Base-by-base conservation (phyloP, 1,140 invertebrate genomes). In the Leptopilina clavipes region DNA sequence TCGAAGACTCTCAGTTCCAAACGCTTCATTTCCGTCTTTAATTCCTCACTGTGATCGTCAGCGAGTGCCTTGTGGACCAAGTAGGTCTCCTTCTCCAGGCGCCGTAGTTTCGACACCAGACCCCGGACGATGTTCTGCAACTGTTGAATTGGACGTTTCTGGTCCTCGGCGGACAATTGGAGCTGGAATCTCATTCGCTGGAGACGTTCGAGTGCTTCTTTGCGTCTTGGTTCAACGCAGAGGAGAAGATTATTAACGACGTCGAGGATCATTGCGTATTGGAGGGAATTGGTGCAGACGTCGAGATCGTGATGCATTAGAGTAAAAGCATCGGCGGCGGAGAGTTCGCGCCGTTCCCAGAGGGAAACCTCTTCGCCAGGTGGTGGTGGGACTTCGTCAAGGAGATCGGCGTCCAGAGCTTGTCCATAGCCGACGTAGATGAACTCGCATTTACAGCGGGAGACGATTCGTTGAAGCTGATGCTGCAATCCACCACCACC, bases 251-350 rank as follows among this genome's bases (percentile, higher is more conserved):
- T 99, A 90, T 99, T 99, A 0, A 99, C 95, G 78, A 99, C 96
- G 87, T 99, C 98, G 81, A 99, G 90, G 19, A 99, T 94, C 96
- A 99, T 98, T 1, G 95, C 95, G 90, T 98, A 99, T 90, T 97
- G 96, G 78, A 98, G 92, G 0, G 97, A 98, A 90, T 99, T 99
- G 6, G 98, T 99, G 90, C 96, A 98, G 0, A 99, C 97, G 87
- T 99, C 97, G 1, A 99, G 91, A 90, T 99, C 98, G 86, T 99
- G 96, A 92, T 99, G 98, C 94, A 99, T 98, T 1, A 99, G 91
- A 0, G 98, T 99, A 85, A 99, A 99, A 3, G 97, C 97, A 91
- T 99, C 98, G 6, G 98, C 97, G 14, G 96, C 96, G 37, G 95
- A 94, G 0, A 89, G 78, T 83, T 98, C 95, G 79, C 94, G 93